Conservation (phyloP, 2,113 vertebrate species). For the Calypte anna region DNA sequence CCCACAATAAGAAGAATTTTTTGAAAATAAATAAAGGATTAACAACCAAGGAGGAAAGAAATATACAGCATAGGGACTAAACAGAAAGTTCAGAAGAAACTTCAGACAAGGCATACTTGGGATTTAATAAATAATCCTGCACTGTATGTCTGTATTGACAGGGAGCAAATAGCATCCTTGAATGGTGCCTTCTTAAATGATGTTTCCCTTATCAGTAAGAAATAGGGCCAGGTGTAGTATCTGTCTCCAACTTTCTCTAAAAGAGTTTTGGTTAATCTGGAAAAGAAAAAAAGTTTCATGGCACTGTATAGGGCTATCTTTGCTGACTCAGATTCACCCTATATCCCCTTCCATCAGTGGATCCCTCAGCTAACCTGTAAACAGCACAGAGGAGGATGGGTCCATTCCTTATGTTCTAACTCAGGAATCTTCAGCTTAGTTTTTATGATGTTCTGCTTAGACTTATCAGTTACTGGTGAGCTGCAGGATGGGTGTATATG, state of each 20-base stretch:
- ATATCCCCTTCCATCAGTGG: background rate
- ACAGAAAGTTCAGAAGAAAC: background rate
- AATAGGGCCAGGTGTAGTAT: background rate
- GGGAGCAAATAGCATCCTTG: background rate
- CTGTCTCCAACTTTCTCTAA: background rate
- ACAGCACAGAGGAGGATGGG: rapidly evolving
- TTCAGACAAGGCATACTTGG: background rate
- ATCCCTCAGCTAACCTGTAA: background rate
- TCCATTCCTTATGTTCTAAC: background rate
- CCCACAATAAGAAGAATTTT: background rate
- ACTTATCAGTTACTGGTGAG: background rate
- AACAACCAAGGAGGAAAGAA: background rate
- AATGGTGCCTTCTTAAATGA: background rate
- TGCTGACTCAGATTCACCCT: background rate
- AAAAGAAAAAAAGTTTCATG: background rate
- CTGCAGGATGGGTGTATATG: background rate
- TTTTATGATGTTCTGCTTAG: background rate
- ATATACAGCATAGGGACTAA: background rate
- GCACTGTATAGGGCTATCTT: background rate
- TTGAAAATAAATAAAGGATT: background rate
- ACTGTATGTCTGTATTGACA: background rate
- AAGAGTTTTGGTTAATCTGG: background rate
- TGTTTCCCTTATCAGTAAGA: background rate
- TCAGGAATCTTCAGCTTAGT: background rate
- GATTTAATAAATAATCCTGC: background rate